Conservation (phyloP, 2,113 vertebrate species). For the cat (Felis catus) region DNA sequence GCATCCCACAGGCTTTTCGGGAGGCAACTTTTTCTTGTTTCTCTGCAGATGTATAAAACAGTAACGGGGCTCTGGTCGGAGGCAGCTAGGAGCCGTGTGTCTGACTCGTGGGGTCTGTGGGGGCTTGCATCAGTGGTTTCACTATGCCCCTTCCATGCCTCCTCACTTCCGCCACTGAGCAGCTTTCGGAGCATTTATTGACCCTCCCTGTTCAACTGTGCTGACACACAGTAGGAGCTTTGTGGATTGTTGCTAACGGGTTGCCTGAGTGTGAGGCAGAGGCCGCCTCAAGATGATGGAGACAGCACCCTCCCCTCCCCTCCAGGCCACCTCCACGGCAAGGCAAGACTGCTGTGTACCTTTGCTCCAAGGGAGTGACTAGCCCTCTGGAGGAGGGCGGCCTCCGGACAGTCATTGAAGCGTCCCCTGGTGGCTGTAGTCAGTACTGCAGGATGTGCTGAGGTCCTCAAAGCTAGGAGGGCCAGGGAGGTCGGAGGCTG, state of each 20-base stretch:
- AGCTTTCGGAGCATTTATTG: background rate
- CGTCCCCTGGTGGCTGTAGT: background rate
- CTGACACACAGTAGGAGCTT: background rate
- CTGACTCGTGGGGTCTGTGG: background rate
- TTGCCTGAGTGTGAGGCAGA: background rate
- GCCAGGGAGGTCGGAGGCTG: rapidly evolving
- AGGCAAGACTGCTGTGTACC: background rate
- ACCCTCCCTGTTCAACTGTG: background rate
- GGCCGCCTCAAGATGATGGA: background rate
- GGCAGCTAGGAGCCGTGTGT: background rate
- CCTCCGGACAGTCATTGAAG: background rate
- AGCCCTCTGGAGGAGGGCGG: too few species aligned
- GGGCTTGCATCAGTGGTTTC: background rate
- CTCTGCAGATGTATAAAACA: background rate
- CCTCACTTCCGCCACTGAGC: background rate
- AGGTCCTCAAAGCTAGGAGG: background rate
- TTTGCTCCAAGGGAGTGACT: background rate
- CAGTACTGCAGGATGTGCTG: background rate
- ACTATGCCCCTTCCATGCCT: background rate
- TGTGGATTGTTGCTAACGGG: background rate
- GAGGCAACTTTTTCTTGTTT: background rate
- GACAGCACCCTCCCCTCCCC: background rate
- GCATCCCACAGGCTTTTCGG: background rate
- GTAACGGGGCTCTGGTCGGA: background rate
- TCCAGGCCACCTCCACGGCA: background rate